These are phyloP conservation scores for Rhagonycha fulva DNA, from an alignment of 2,888 invertebrate species.

Conservation along the genomic window DNA sequence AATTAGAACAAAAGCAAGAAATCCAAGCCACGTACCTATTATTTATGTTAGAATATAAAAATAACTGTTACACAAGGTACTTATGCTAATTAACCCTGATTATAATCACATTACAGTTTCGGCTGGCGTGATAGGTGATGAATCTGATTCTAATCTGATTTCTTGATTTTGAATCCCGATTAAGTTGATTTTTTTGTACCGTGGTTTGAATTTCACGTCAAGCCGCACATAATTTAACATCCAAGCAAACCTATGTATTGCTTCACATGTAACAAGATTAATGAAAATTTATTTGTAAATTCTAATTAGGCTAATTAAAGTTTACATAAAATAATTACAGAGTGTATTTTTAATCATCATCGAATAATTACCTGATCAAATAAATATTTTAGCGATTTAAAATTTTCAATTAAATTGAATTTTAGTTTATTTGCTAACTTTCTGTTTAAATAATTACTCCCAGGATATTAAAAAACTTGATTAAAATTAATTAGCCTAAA, in stretches of 20 bases:
- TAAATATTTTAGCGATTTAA: not conserved
- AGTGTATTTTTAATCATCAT: not conserved
- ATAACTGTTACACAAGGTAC: not conserved
- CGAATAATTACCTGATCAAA: not conserved
- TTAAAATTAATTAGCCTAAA: not conserved
- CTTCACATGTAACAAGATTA: not conserved
- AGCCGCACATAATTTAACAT: not conserved
- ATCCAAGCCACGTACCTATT: not conserved
- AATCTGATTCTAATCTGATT: not conserved
- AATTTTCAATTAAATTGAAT: not conserved
- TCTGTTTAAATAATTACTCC: not conserved
- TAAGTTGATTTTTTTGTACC: not conserved
- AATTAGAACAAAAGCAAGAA: not conserved
- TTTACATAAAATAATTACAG: not conserved
- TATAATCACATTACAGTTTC: not conserved
- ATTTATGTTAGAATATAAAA: not conserved
- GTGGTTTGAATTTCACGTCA: not conserved
- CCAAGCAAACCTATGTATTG: not conserved
- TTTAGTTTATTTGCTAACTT: not conserved
- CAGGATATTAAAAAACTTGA: not conserved
- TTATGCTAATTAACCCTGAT: not conserved
- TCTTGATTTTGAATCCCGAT: not conserved
- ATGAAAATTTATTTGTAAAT: not conserved
- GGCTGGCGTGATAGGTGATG: no score
- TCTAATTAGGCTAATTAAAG: not conserved